A percentile compares a stretch with the other conserved stretches of the same genome.
phyloP scores from a whole-genome alignment of 2,888 invertebrate species.

The Andrena camellia region DNA sequence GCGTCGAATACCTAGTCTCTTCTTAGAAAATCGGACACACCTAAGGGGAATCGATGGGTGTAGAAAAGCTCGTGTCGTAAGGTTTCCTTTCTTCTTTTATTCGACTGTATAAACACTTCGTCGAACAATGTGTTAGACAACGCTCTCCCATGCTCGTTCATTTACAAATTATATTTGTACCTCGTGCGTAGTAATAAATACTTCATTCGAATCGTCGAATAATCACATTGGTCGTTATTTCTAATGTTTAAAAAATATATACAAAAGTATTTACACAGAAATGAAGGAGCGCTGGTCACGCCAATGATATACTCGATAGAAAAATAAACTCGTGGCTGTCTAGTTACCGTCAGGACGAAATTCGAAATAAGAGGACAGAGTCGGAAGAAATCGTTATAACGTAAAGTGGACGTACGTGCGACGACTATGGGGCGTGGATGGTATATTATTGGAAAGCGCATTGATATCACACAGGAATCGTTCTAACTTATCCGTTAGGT shows the following conservation, averaged over 20 bases:
- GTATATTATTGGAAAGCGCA: conserved; percentile 10
- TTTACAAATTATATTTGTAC: conserved; percentile 31
- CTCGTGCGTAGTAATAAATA: conserved; percentile 70
- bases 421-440: background rate
- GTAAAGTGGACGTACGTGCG: conserved; percentile 9
- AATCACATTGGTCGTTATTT: conserved; percentile 72
- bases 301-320: conserved; percentile 67
- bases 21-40: background rate
- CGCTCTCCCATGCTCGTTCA: conserved; percentile 8
- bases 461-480: background rate
- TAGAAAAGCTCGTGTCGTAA: background rate
- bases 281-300: conserved; percentile 57
- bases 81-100: conserved; percentile 28
- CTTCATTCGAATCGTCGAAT: conserved; percentile 72
- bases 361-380: background rate
- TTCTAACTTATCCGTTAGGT: conserved; percentile 15
- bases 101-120: conserved; percentile 26
- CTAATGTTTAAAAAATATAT: conserved; percentile 75
- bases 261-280: conserved; percentile 80
- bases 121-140: conserved; percentile 23
- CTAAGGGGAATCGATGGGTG: background rate
- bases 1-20: background rate
- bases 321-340: conserved; percentile 70
- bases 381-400: background rate
- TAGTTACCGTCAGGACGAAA: conserved; percentile 28